phyloP scores from a whole-genome alignment of 2,113 vertebrate species.

The Phalacrocorax aristotelis region DNA sequence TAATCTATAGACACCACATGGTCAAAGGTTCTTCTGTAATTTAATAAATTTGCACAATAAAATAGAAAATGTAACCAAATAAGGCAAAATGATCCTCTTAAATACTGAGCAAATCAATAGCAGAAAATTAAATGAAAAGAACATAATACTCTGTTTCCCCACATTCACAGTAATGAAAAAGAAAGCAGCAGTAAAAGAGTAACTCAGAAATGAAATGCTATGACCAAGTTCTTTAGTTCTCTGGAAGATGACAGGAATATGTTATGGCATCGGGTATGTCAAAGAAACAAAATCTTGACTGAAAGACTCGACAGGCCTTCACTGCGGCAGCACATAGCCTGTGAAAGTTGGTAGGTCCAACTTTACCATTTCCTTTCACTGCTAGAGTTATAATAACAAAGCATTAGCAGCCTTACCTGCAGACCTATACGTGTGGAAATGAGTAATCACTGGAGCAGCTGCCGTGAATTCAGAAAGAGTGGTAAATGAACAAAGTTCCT shows the following conservation, averaged over 20 bases:
- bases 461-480: not conserved
- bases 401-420: not conserved
- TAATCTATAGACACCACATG: not conserved
- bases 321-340: not conserved
- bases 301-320: not conserved
- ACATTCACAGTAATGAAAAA: not conserved
- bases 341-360: not conserved
- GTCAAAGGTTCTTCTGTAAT: not conserved
- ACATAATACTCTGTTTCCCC: not conserved
- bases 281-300: not conserved
- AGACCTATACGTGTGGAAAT: fast-evolving
- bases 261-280: not conserved
- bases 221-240: not conserved
- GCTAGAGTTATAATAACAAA: not conserved
- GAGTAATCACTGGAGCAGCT: not conserved
- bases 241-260: not conserved
- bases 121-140: not conserved
- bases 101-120: not conserved
- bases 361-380: not conserved
- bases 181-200: not conserved
- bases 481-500: not conserved
- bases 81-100: not conserved
- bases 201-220: not conserved
- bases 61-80: not conserved
- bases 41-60: not conserved